These are phyloP conservation scores for Ptychoptera albimana DNA, from an alignment of 2,888 invertebrate species.

Conservation along the genomic window DNA sequence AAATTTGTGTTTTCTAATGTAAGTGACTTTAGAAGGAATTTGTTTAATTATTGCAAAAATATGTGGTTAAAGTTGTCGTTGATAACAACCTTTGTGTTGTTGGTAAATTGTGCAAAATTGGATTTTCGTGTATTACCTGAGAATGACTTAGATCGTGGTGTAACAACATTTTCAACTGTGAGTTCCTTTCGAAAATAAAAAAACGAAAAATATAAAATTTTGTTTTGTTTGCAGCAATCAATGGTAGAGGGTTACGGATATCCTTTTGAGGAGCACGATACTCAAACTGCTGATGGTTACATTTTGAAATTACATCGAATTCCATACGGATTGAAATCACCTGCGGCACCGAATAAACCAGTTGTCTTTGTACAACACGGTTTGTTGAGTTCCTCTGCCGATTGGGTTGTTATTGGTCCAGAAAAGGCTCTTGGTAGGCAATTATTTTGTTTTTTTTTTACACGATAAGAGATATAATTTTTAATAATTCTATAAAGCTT, in stretches of 20 bases:
- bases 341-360: not conserved
- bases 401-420: slow-evolving; percentile 58
- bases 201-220: not conserved
- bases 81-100: too few relatives aligned
- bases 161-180: too few relatives aligned
- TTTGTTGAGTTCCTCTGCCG: slow-evolving; percentile 52
- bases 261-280: slow-evolving; percentile 43
- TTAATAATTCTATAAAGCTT: slow-evolving; percentile 15
- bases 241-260: slow-evolving; percentile 46
- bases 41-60: too few relatives aligned
- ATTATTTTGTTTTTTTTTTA: too few relatives aligned
- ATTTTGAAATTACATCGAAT: slow-evolving; percentile 53
- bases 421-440: slow-evolving; percentile 36
- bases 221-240: slow-evolving; percentile 23
- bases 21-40: too few relatives aligned
- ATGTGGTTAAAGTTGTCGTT: too few relatives aligned
- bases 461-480: not conserved
- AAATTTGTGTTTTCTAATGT: too few relatives aligned
- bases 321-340: not conserved
- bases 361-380: slow-evolving; percentile 50
- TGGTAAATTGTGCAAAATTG: too few relatives aligned
- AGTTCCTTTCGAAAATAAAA: not conserved
- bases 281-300: slow-evolving; percentile 62
- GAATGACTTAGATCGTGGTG: too few relatives aligned
- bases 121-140: too few relatives aligned